Conservation (phyloP, 2,797 vertebrate genomes). For the Adrianichthys oophorus region DNA sequence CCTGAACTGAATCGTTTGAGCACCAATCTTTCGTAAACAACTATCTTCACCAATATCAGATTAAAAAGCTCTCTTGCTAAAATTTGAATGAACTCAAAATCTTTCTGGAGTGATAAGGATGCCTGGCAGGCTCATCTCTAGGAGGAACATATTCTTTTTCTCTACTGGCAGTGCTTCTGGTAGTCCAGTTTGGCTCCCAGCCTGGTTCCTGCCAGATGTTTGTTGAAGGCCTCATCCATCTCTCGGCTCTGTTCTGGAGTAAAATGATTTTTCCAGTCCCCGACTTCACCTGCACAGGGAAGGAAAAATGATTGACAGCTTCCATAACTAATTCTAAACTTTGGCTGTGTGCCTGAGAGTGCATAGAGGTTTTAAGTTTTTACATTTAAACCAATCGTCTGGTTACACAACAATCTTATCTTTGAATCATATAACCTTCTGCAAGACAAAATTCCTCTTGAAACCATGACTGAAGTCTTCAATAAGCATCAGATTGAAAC, state of each 20-base stretch:
- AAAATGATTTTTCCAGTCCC: slow-evolving; percentile 77
- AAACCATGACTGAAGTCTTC: not conserved
- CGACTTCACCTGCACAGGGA: slow-evolving; percentile 60
- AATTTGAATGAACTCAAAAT: too few species aligned
- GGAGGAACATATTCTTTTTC: not conserved
- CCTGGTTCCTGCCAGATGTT: slow-evolving; percentile 62
- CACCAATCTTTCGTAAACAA: too few species aligned
- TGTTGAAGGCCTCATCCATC: slow-evolving; percentile 80
- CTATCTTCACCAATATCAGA: too few species aligned
- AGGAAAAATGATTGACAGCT: not conserved
- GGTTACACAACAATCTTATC: too few species aligned
- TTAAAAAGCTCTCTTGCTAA: too few species aligned
- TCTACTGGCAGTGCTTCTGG: slow-evolving; percentile 58
- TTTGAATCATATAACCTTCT: too few species aligned
- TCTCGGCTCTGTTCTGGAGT: slow-evolving; percentile 68
- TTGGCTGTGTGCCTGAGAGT: not conserved
- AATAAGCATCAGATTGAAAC: not conserved
- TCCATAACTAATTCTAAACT: not conserved
- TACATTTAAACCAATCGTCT: too few species aligned
- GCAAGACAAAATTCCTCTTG: too few species aligned
- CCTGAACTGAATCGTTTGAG: too few species aligned
- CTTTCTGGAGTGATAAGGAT: too few species aligned
- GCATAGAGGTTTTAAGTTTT: too few species aligned
- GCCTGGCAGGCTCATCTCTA: too few species aligned
- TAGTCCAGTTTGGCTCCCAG: slow-evolving; percentile 70